phyloP scores from a whole-genome alignment of 2,888 invertebrate genomes.

The Falcaria lacertinaria region DNA sequence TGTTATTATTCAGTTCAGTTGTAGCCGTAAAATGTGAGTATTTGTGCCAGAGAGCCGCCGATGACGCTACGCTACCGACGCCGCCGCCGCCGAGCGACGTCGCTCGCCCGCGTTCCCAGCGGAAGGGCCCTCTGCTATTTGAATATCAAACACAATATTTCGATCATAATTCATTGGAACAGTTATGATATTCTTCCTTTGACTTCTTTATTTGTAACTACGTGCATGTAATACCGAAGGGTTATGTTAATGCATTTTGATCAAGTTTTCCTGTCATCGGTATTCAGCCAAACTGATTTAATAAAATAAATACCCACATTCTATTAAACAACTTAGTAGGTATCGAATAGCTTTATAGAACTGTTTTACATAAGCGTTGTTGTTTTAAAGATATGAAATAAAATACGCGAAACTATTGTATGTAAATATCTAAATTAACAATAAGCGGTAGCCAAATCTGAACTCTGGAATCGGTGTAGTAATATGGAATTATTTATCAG shows the following conservation, averaged over 20 bases:
- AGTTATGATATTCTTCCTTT: constrained; percentile 77
- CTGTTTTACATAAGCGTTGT: constrained; percentile 20
- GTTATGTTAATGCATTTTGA: constrained; percentile 51
- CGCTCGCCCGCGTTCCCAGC: constrained; percentile 50
- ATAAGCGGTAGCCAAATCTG: constrained; percentile 27
- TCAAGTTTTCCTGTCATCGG: constrained; percentile 35
- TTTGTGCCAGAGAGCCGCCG: constrained; percentile 53
- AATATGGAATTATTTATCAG: constrained; percentile 48
- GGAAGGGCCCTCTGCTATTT: constrained; percentile 71
- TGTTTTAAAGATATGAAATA: constrained; percentile 21
- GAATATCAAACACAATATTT: constrained; percentile 76
- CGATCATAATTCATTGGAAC: constrained; percentile 71
- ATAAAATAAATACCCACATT: too few relatives aligned
- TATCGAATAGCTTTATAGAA: constrained; percentile 3
- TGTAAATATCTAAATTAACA: constrained; percentile 33
- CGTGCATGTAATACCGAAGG: constrained; percentile 58
- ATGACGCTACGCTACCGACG: constrained; percentile 29
- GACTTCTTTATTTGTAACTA: constrained; percentile 43
- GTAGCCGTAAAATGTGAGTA: constrained; percentile 76
- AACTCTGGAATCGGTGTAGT: constrained; percentile 19
- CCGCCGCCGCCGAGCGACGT: constrained; percentile 22
- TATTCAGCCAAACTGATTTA: background rate
- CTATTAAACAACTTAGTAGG: background rate
- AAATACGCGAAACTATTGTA: constrained; percentile 40
- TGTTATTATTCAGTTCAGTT: constrained; percentile 78